Evolutionary conservation across 2,113 vertebrate species (phyloP), one percentile per base, ranked within the genome.

Genomic region (Psittacus erithacus): DNA sequence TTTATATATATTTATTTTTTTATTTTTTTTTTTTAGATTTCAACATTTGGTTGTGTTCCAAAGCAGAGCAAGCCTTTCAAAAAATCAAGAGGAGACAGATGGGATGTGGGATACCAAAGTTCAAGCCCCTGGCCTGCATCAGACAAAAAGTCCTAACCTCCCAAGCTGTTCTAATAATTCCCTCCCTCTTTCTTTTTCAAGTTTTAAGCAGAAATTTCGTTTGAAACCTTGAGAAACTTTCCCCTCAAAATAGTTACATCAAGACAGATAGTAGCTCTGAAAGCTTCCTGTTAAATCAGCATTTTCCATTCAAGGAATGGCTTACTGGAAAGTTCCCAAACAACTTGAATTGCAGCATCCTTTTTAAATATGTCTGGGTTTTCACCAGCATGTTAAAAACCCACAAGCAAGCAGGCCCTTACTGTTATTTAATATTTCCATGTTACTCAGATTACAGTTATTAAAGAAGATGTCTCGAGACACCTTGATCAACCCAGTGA

Each of bases 271-370:
- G 77, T 53, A 86, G 69, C 69, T 71, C 35, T 68, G 84, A 82
- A 77, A 86, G 31, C 22, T 57, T 80, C 50, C 73, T 60, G 69
- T 86, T 87, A 83, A 84, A 93, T 91, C 92, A 95, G 70, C 52
- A 53, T 65, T 93, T 97, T 85, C 86, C 81, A 85, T 91, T 91
- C 81, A 91, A 82, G 60, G 71, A 89, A 91, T 31, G 35, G 50
- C 52, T 77, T 68, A 63, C 65, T 94, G 93, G 89, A 91, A 91
- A 79, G 39, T 17, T 93, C 91, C 91, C 89, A 83, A 91, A 55
- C 24, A 60, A 59, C 74, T 55, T 62, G 52, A 93, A 92, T 57
- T 89, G 87, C 81, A 94, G 84, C 89, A 92, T 82, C 92, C 86
- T 93, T 81, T 90, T 85, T 65, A 79, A 92, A 57, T 71, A 82